A percentile compares a stretch with the other conserved stretches of the same genome.
These are phyloP conservation scores for Drosophila nigricruria DNA, from an alignment of 2,888 invertebrate species.

Conservation along the genomic window DNA sequence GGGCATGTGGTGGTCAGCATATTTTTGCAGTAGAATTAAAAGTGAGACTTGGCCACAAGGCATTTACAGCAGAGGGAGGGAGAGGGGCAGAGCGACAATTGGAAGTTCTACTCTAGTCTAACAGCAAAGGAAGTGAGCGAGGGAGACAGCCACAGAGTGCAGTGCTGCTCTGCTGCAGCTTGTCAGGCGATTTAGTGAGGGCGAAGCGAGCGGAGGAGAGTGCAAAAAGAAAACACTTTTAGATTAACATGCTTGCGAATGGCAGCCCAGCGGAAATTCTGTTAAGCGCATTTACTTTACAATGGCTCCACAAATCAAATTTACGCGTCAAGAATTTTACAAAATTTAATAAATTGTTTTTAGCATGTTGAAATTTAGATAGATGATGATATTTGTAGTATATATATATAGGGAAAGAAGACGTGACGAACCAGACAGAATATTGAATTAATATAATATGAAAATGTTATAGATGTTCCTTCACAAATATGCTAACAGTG, in stretches of 20 bases:
- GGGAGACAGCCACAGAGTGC: constrained; percentile 32
- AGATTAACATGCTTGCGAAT: constrained; percentile 27
- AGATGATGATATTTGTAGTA: neutral
- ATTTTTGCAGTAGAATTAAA: constrained; percentile 43
- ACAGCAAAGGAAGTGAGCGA: neutral
- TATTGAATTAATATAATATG: too few relatives aligned
- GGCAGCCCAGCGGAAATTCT: constrained; percentile 14
- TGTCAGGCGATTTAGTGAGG: constrained; percentile 28
- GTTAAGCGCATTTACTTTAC: constrained; percentile 15
- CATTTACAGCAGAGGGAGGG: neutral
- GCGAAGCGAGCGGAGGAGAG: neutral
- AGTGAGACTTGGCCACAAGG: constrained; percentile 43
- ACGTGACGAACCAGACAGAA: neutral
- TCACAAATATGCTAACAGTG: too few relatives aligned
- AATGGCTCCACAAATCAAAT: constrained; percentile 6
- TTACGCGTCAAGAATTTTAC: constrained; percentile 2
- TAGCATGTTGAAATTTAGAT: neutral
- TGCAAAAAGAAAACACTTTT: constrained; percentile 22
- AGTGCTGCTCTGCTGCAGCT: constrained; percentile 13
- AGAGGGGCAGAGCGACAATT: neutral
- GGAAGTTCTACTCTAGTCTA: neutral
- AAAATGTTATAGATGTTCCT: too few relatives aligned
- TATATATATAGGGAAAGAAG: neutral
- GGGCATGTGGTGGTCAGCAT: constrained; percentile 71
- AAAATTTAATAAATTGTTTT: neutral